Conservation (phyloP, 2,888 invertebrate genomes). For the Melanargia galathea region DNA sequence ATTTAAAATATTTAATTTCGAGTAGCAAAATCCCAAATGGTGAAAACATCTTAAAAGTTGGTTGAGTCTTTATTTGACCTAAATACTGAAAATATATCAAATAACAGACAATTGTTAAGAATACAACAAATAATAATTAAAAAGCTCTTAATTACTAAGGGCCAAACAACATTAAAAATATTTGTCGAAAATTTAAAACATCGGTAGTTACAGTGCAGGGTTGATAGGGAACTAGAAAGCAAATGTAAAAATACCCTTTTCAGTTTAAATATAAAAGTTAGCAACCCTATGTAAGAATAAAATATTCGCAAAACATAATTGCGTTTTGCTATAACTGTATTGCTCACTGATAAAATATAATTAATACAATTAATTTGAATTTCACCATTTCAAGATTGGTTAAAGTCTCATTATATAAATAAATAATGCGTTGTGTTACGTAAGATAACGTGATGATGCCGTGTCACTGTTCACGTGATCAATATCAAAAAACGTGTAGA, state of each 20-base stretch:
- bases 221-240: no score
- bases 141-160: background rate
- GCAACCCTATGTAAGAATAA: background rate
- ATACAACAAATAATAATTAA: background rate
- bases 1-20: background rate
- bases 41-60: background rate
- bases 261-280: background rate
- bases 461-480: constrained; percentile 4
- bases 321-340: background rate
- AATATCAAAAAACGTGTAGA: background rate
- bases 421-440: background rate
- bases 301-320: background rate
- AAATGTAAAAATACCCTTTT: background rate
- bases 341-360: background rate
- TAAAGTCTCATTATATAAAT: background rate
- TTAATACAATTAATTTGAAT: constrained; percentile 1
- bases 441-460: background rate
- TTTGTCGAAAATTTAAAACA: background rate
- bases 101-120: background rate
- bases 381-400: constrained; percentile 1
- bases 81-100: no score
- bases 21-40: background rate
- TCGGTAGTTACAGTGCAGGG: no score
- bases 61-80: background rate
- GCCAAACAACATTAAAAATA: background rate